Conservation (phyloP, 2,888 invertebrate species). For the Nasonia oneida region DNA sequence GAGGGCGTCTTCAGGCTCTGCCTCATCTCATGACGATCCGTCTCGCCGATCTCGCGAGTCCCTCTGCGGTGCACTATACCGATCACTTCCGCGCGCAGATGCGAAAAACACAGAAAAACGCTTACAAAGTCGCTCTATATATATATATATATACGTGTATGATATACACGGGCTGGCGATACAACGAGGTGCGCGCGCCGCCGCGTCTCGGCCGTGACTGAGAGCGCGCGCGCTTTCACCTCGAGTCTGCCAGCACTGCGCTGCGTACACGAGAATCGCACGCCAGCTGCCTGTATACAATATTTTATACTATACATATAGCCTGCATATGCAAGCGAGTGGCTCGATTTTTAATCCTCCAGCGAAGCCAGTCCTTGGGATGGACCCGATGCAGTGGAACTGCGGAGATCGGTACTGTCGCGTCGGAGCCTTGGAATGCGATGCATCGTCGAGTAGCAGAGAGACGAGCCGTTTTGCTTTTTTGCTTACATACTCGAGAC, state of each 20-base stretch:
- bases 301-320: background rate
- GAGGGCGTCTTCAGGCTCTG: constrained; percentile 72
- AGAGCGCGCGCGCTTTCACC: constrained; percentile 76
- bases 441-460: background rate
- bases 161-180: background rate
- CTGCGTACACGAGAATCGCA: background rate
- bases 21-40: constrained; percentile 70
- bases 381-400: background rate
- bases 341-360: background rate
- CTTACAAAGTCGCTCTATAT: background rate
- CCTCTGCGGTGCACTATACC: background rate
- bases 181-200: constrained; percentile 67
- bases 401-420: too few species aligned
- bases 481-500: background rate
- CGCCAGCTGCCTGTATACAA: background rate
- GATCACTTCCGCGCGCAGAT: background rate
- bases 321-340: background rate
- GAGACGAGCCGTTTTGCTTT: background rate
- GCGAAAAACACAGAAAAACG: background rate
- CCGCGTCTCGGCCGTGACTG: constrained; percentile 78
- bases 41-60: constrained; percentile 4
- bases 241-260: constrained; percentile 55
- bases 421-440: too few species aligned
- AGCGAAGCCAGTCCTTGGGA: background rate
- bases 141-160: background rate